phyloP scores from a whole-genome alignment of 2,797 vertebrate species.

The Valencia hispanica region DNA sequence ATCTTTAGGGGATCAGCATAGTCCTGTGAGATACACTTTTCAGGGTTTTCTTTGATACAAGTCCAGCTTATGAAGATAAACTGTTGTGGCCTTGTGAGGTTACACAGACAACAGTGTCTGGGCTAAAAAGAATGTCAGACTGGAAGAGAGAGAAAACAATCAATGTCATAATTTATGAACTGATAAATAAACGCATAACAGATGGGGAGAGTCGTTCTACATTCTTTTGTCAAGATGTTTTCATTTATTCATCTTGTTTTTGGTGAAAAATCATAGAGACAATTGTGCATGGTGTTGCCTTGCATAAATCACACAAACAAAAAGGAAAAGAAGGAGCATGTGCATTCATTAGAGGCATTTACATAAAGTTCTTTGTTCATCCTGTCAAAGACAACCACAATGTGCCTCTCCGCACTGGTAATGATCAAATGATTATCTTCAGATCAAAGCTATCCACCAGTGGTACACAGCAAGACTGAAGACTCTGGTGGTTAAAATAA shows the following conservation, averaged over 20 bases:
- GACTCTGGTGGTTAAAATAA: constrained; percentile 26
- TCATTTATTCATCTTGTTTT: constrained; percentile 14
- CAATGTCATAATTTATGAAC: background rate
- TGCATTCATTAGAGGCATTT: constrained; percentile 64
- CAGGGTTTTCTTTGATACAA: constrained; percentile 32
- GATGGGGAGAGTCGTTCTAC: background rate
- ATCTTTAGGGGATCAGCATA: constrained; percentile 59
- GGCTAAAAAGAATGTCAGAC: constrained; percentile 14
- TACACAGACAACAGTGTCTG: constrained; percentile 15
- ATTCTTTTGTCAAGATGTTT: constrained; percentile 25
- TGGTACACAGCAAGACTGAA: constrained; percentile 24
- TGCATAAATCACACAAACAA: constrained; percentile 44
- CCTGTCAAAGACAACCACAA: constrained; percentile 49
- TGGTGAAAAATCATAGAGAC: constrained; percentile 24
- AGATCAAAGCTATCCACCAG: constrained; percentile 59
- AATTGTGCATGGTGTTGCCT: constrained; percentile 38
- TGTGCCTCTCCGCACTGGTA: constrained; percentile 47
- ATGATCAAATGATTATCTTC: constrained; percentile 64
- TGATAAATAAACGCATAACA: background rate
- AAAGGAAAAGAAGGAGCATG: constrained; percentile 22
- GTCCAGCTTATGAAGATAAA: constrained; percentile 45
- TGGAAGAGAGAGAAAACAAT: constrained; percentile 1
- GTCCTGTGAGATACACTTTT: constrained; percentile 35
- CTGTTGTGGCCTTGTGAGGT: constrained; percentile 25
- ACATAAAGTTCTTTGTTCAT: constrained; percentile 60